Evolutionary conservation across 1,140 invertebrate species (phyloP).

Genomic region (Riptortus pedestris): DNA sequence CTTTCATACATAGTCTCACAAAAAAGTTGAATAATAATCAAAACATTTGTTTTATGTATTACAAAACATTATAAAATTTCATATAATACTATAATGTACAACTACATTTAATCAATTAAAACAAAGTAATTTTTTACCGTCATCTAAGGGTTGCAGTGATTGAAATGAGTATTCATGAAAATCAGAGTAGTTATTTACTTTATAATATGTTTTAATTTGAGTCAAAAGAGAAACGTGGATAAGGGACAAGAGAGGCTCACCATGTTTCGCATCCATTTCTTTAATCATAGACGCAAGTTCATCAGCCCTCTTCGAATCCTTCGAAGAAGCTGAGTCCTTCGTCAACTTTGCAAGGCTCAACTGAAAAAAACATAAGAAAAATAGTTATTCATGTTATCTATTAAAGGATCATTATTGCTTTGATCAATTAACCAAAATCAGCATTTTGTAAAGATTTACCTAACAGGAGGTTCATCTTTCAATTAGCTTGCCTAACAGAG

Average conservation of each 20-base stretch:
- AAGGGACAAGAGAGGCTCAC: constrained; percentile 39
- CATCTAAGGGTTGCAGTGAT: neutral
- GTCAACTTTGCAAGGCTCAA: constrained; percentile 31
- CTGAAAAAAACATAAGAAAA: constrained; percentile 30
- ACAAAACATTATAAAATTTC: no score
- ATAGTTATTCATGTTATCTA: neutral
- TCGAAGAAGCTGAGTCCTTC: constrained; percentile 25
- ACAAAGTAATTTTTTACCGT: neutral
- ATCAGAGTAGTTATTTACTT: neutral
- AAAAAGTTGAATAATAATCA: no score
- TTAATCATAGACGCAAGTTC: constrained; percentile 59
- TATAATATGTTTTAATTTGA: constrained; percentile 1
- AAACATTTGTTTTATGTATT: no score
- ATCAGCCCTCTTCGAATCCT: constrained; percentile 48
- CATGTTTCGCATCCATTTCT: constrained; percentile 68
- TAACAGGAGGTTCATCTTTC: no score
- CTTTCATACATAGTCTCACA: no score
- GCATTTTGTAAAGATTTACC: no score
- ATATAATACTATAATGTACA: no score
- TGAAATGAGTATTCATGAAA: neutral
- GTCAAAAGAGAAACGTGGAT: neutral
- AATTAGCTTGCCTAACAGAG: no score
- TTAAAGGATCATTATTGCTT: neutral
- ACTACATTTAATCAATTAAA: no score
- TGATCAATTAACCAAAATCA: neutral